Base-by-base conservation (phyloP, 2,888 invertebrate genomes). In the Priocnemis perturbator region DNA sequence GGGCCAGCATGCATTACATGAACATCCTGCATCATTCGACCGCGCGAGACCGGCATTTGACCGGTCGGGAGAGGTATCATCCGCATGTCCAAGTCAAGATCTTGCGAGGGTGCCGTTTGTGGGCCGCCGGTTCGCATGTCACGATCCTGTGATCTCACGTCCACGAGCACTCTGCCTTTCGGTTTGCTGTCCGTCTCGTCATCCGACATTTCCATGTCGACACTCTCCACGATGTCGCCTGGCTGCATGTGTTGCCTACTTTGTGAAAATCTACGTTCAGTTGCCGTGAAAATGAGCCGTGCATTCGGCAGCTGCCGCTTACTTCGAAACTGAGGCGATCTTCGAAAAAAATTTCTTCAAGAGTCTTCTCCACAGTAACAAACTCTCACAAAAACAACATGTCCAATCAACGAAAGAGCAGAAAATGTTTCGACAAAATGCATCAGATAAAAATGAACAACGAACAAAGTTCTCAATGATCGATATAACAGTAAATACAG, bases 191-290 rank as follows among this genome's bases (percentile, higher is more conserved):
- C 89, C 1, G 73, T 82, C 78, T 96, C 96, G 57, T 96, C 96
- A 81, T 96, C 96, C 14, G 95, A 96, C 86, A 96, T 91, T 77
- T 96, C 96, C 96, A 96, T 96, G 77, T 96, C 96, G 69, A 96
- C 94, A 85, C 93, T 94, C 84, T 95, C 94, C 3, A 94, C 93
- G 84, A 94, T 95, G 82, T 95, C 95, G 14, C 92, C 88, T 7
- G 86, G 84, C 72, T 88, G 88, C 71, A 78, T 76, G 37, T 81
- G 81, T 71, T 76, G 76, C 53, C 83, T 84, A 62, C 30, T 69
- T 69, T 63, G 30, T 52, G 59, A 14, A 57, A 26, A 7, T 11
- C 26, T 30, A 58, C 11, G 17, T 23, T 7, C 19, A 17, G 7
- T 20, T 7, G 44, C 15, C 45, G 3, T 44, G 45, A 11, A 19